These are phyloP conservation scores for Drosophila meridionalis DNA, from an alignment of 2,888 invertebrate species.

Conservation along the genomic window DNA sequence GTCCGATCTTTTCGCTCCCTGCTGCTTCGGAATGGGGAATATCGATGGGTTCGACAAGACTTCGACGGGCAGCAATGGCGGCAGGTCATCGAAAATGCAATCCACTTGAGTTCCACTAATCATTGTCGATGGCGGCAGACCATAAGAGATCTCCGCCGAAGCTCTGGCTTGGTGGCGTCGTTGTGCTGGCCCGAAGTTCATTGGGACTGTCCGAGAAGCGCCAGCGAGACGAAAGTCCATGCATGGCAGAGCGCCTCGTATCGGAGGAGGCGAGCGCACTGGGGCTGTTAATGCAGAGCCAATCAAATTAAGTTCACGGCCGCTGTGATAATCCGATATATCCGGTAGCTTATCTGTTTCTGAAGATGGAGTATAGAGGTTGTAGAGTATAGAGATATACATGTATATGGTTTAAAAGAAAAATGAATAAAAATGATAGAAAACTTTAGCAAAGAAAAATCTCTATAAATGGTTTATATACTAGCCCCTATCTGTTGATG, in stretches of 20 bases:
- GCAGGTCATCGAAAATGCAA: neutral
- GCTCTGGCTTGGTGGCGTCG: neutral
- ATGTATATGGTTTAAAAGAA: too few species aligned
- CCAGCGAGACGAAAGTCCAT: neutral
- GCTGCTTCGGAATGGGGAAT: neutral
- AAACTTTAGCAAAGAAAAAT: too few species aligned
- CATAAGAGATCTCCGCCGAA: constrained; percentile 2
- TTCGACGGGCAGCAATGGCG: neutral
- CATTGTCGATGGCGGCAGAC: constrained; percentile 7
- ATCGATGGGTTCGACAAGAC: neutral
- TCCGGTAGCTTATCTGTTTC: constrained; percentile 8
- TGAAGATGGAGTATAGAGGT: neutral
- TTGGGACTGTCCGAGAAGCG: neutral
- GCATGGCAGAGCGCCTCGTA: neutral
- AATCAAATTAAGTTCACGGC: constrained; percentile 1
- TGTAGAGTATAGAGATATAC: neutral
- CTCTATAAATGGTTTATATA: too few species aligned
- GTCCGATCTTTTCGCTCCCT: neutral
- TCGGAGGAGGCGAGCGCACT: neutral
- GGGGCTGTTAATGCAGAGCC: constrained; percentile 18
- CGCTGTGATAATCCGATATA: neutral
- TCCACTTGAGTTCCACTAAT: constrained; percentile 1
- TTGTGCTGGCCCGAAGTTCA: neutral
- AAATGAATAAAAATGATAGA: too few species aligned
- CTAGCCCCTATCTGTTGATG: too few species aligned